phyloP scores from a whole-genome alignment of 2,888 invertebrate genomes.

The Coleophora deauratella region DNA sequence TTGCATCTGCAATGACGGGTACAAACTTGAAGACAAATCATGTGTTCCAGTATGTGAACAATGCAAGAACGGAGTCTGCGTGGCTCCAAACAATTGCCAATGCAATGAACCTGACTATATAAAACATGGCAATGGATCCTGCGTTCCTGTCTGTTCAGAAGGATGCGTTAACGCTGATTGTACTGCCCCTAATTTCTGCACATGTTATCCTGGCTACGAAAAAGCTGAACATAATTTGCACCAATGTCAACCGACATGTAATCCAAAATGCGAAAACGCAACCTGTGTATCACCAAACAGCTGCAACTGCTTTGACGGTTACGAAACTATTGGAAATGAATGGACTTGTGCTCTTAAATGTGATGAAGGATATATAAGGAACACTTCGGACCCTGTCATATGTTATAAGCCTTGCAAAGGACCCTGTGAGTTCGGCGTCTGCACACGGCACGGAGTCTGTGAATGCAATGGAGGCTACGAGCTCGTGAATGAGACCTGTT shows the following conservation, averaged over 20 bases:
- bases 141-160: constrained; percentile 38
- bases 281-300: constrained; percentile 23
- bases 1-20: constrained; percentile 16
- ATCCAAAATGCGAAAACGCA: constrained; percentile 20
- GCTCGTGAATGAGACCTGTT: constrained; percentile 27
- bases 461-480: constrained; percentile 27
- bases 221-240: background rate
- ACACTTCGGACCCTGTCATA: constrained; percentile 15
- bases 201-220: constrained; percentile 32
- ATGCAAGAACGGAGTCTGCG: constrained; percentile 19
- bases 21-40: constrained; percentile 3
- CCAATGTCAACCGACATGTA: constrained; percentile 21
- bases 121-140: constrained; percentile 19
- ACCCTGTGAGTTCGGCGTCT: constrained; percentile 31
- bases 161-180: constrained; percentile 39
- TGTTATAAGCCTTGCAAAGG: constrained; percentile 33
- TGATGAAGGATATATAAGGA: constrained; percentile 10
- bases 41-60: constrained; percentile 17
- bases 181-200: constrained; percentile 37
- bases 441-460: constrained; percentile 30
- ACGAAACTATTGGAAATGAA: constrained; percentile 5
- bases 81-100: constrained; percentile 16
- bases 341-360: background rate
- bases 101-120: constrained; percentile 15
- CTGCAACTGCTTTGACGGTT: constrained; percentile 25